phyloP scores from a whole-genome alignment of 2,888 invertebrate genomes.

The Heliconius hortense region DNA sequence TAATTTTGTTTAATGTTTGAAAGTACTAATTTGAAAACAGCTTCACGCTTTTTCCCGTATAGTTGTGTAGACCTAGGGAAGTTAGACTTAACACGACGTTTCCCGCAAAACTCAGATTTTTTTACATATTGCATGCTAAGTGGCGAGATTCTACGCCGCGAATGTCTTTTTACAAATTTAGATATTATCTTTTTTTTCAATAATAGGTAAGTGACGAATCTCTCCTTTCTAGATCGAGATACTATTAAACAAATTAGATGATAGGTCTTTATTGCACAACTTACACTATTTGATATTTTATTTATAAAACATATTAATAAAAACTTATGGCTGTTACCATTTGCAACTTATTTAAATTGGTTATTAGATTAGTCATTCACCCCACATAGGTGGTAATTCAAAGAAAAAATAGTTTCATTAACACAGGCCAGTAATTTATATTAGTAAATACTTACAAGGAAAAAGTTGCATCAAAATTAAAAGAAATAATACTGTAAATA shows the following conservation, averaged over 20 bases:
- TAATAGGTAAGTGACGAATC: neutral
- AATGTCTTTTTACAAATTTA: neutral
- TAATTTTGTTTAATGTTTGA: conserved; percentile 9
- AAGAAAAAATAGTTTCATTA: conserved; percentile 10
- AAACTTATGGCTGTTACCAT: neutral
- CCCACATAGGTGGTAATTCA: neutral
- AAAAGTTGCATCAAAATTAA: neutral
- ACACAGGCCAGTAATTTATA: neutral
- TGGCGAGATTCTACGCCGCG: neutral
- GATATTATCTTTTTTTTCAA: neutral
- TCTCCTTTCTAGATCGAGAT: neutral
- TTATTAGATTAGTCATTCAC: neutral
- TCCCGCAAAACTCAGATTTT: neutral
- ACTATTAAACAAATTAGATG: neutral
- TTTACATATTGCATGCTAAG: neutral
- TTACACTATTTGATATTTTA: neutral
- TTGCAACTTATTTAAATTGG: neutral
- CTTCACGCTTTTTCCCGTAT: neutral
- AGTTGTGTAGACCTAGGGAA: neutral
- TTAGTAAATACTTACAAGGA: conserved; percentile 8
- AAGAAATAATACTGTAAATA: neutral
- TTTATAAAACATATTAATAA: neutral
- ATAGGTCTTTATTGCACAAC: neutral
- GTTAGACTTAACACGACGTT: neutral
- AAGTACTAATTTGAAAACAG: neutral